Base-by-base conservation (phyloP, 1,140 invertebrate genomes). In the Macrotrachela quadricornifera region DNA sequence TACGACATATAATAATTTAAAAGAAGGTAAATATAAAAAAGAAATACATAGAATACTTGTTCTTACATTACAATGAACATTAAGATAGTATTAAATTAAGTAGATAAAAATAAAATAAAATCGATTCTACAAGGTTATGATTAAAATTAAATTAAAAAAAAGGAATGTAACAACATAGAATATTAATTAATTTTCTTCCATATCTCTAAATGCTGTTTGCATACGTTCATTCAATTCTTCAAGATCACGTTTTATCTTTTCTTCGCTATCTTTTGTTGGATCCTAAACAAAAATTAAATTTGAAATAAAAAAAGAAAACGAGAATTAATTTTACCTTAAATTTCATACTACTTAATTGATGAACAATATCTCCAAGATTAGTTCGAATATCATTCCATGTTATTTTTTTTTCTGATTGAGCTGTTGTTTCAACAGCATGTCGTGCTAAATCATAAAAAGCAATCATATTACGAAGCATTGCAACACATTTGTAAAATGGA, bases 401-500 rank as follows among this genome's bases (percentile, higher is more conserved):
- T 62, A 99, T 85, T 76, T 92, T 91, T 75, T 95, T 95, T 68
- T 97, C 92, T 46, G 85, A 90, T 73, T 96, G 90, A 16, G 91
- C 86, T 38, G 90, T 95, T 46, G 83, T 81, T 74, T 96, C 90
- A 3, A 97, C 88, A 10, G 88, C 83, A 68, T 97, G 91, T 56
- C 85, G 79, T 11, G 92, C 80, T 80, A 95, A 80, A 67, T 97
- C 92, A 67, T 95, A 97, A 73, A 99, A 95, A 37, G 83, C 77
- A 65, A 97, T 94, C 75, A 97, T 95, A 74, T 99, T 99, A 65
- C 78, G 80, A 64, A 99, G 69, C 92, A 97, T 99, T 57, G 87
- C 91, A 15, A 90, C 85, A 21, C 91, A 96, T 75, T 97, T 99
- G 76, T 96, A 97, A 77, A 97, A 99, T 63, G 92, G 92, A 71